phyloP scores from a whole-genome alignment of 2,888 invertebrate genomes.

The Tanaodytes sp. region DNA sequence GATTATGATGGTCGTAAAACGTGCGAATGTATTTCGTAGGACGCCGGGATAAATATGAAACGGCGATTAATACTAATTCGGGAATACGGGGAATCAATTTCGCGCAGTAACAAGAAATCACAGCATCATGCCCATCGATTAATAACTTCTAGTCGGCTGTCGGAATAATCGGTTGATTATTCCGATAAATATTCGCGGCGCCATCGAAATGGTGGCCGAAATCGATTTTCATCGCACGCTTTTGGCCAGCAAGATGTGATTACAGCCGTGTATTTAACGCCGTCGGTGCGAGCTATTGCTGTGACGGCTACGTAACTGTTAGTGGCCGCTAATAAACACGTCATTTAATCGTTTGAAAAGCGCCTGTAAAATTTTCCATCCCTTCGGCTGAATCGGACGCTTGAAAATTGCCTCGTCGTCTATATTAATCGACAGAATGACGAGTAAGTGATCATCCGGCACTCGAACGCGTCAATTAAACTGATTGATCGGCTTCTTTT shows the following conservation, averaged over 20 bases:
- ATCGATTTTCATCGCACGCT: slow-evolving; percentile 52
- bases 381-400: slow-evolving; percentile 1
- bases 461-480: no score
- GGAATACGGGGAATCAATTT: slow-evolving; percentile 37
- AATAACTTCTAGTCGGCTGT: slow-evolving; percentile 33
- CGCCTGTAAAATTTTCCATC: slow-evolving; percentile 45
- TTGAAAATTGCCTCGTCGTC: slow-evolving; percentile 27
- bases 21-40: no score
- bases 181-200: slow-evolving; percentile 45
- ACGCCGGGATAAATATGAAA: slow-evolving; percentile 11
- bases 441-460: no score
- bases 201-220: slow-evolving; percentile 43
- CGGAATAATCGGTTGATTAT: slow-evolving; percentile 38
- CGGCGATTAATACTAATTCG: slow-evolving; percentile 21
- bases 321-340: slow-evolving; percentile 57
- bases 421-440: slow-evolving; percentile 28
- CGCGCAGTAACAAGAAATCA: slow-evolving; percentile 39
- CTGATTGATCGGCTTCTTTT: no score
- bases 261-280: slow-evolving; percentile 43
- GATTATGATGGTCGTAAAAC: no score
- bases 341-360: slow-evolving; percentile 52
- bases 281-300: slow-evolving; percentile 26
- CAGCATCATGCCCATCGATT: slow-evolving; percentile 37
- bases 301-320: slow-evolving; percentile 51
- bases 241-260: slow-evolving; percentile 45